These are phyloP conservation scores for Nephrotoma appendiculata DNA, from an alignment of 2,888 invertebrate genomes.

Conservation along the genomic window DNA sequence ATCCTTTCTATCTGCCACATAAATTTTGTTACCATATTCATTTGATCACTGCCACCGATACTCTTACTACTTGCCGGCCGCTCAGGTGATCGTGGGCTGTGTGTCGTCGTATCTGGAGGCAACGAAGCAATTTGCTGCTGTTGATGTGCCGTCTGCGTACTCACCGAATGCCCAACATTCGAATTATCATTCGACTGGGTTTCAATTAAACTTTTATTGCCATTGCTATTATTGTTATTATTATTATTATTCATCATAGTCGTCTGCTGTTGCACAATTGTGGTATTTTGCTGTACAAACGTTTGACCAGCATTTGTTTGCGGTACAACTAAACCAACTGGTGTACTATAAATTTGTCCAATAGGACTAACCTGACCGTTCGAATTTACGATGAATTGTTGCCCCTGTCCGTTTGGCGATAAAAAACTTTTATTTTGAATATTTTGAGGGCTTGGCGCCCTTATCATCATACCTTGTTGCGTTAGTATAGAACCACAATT, in stretches of 20 bases:
- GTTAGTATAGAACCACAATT: constrained; percentile 53
- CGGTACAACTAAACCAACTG: constrained; percentile 31
- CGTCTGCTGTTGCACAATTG: constrained; percentile 69
- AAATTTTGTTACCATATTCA: constrained; percentile 24
- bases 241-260: constrained; percentile 60
- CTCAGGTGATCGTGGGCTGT: constrained; percentile 55
- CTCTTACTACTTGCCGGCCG: constrained; percentile 30
- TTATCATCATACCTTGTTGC: constrained; percentile 62
- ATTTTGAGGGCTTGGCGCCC: constrained; percentile 57
- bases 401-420: constrained; percentile 48
- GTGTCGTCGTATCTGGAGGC: constrained; percentile 75
- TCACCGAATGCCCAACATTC: constrained; percentile 48
- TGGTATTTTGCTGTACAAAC: constrained; percentile 72
- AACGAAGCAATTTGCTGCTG: constrained; percentile 35
- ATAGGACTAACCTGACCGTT: constrained; percentile 68
- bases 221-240: background rate
- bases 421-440: constrained; percentile 61
- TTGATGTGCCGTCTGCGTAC: constrained; percentile 38
- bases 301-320: constrained; percentile 39
- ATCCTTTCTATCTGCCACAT: background rate
- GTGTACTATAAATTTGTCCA: constrained; percentile 30
- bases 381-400: constrained; percentile 55
- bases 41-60: constrained; percentile 23
- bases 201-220: constrained; percentile 20
- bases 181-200: constrained; percentile 7